Base-by-base conservation (phyloP, 1,140 invertebrate species). In the Cecropterus lyciades region DNA sequence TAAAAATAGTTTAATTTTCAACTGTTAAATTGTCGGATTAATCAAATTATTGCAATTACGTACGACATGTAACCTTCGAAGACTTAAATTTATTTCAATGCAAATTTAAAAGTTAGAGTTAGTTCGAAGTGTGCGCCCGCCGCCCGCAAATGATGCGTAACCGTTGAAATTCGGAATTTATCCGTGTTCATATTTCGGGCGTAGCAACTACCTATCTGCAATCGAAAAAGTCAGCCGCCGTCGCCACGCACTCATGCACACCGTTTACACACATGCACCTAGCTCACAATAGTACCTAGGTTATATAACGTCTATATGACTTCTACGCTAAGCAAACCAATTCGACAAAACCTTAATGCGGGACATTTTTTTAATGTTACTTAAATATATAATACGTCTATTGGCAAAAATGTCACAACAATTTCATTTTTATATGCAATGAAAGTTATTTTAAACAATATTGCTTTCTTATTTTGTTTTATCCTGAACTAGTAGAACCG, bases 161-260 rank as follows among this genome's bases (percentile, higher is more conserved):
- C 73, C 77, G 69, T 37, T 24, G 57, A 63, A 62, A 52, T 63
- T 51, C 75, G 74, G 80, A 82, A 80, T 83, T 76, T 81, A 84
- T 86, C 70, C 80, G 72, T 76, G 48, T 16, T 46, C 72, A 84
- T 88, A 91, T 91, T 91, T 91, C 78, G 85, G 84, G 82, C 83
- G 84, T 89, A 80, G 85, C 78, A 89, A 89, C 88, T 37, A 30
- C 11, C 9, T 77, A 80, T 85, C 72, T 84, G 80, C 84, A 85
- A 82, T 82, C 80, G 77, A 89, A 91, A 87, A 87, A 91, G 79
- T 86, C 78, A 82, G 77, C 79, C 77, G 83, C 76, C 80, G 81
- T 71, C 85, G 73, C 73, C 67, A 76, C 81, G 65, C 79, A 82
- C 82, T 62, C 83, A 83, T 73, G 65, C 77, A 79, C 74, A 70